A percentile compares a stretch with the other conserved stretches of the same genome.
These are phyloP conservation scores for Cryptus armator DNA, from an alignment of 2,888 invertebrate species.

Conservation along the genomic window DNA sequence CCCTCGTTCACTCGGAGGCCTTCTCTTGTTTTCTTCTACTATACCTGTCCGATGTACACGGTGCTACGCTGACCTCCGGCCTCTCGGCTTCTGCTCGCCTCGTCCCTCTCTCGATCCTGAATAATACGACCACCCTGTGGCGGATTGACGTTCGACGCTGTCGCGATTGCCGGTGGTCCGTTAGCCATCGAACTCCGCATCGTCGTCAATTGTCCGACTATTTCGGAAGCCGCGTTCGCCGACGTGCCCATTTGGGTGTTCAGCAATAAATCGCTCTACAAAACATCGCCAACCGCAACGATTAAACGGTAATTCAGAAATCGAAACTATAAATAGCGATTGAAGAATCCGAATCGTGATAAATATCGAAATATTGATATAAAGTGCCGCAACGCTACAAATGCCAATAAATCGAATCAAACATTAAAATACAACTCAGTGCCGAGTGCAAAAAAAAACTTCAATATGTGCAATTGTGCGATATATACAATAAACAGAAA, in stretches of 20 bases:
- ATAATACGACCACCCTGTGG: conserved; percentile 80
- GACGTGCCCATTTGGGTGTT: conserved; percentile 74
- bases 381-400: conserved; percentile 63
- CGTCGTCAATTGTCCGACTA: conserved; percentile 59
- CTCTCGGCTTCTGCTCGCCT: conserved; percentile 80
- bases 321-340: too few relatives aligned
- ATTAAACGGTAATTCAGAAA: conserved; percentile 18
- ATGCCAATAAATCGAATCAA: conserved; percentile 37
- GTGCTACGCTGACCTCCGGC: conserved; percentile 82
- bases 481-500: conserved; percentile 60
- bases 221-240: conserved; percentile 56
- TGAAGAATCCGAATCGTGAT: neutral
- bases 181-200: conserved; percentile 50
- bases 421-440: conserved; percentile 54
- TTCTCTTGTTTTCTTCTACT: conserved; percentile 47
- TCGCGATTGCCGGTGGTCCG: conserved; percentile 74
- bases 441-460: conserved; percentile 59
- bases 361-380: conserved; percentile 70
- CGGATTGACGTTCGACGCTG: conserved; percentile 76
- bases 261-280: conserved; percentile 75
- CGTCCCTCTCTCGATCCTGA: conserved; percentile 80
- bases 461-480: conserved; percentile 64
- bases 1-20: conserved; percentile 16
- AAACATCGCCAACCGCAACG: conserved; percentile 41
- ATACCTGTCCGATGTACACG: conserved; percentile 84